A percentile compares a stretch with the other conserved stretches of the same genome.
Conservation (phyloP, 2,113 vertebrate species). For the Antechinus flavipes region DNA sequence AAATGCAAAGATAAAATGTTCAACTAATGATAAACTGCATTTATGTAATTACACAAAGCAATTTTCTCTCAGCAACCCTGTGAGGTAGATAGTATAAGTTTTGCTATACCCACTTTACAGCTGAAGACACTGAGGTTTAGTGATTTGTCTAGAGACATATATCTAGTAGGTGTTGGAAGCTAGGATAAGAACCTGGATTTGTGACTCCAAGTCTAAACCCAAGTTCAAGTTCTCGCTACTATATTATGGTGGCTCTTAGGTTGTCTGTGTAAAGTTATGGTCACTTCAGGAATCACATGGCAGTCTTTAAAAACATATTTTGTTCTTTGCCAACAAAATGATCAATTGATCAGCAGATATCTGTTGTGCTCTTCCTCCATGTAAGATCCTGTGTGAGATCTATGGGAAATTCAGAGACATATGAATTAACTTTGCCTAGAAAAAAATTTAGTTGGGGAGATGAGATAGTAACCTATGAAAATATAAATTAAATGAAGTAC, state of each 20-base stretch:
- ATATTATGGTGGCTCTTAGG: not conserved
- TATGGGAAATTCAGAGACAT: not conserved
- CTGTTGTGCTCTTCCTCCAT: not conserved
- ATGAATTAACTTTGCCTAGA: not conserved
- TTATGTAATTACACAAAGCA: not conserved
- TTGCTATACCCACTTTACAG: not conserved
- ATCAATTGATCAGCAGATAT: not conserved
- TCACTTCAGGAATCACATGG: slow-evolving; percentile 42
- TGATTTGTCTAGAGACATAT: too few species aligned
- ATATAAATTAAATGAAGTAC: not conserved
- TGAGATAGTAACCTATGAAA: not conserved
- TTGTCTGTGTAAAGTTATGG: not conserved
- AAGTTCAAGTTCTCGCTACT: too few species aligned
- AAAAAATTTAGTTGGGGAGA: slow-evolving; percentile 3
- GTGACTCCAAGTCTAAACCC: too few species aligned
- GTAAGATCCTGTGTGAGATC: not conserved
- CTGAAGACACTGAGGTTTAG: not conserved
- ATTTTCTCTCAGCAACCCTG: not conserved
- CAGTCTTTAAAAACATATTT: slow-evolving; percentile 48
- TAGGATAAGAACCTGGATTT: not conserved
- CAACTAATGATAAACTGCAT: not conserved
- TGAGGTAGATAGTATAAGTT: not conserved
- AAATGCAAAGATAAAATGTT: not conserved
- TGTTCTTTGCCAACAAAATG: slow-evolving; percentile 30
- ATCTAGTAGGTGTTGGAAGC: not conserved